phyloP scores from a whole-genome alignment of 2,888 invertebrate species.

The Morinoia aosen region DNA sequence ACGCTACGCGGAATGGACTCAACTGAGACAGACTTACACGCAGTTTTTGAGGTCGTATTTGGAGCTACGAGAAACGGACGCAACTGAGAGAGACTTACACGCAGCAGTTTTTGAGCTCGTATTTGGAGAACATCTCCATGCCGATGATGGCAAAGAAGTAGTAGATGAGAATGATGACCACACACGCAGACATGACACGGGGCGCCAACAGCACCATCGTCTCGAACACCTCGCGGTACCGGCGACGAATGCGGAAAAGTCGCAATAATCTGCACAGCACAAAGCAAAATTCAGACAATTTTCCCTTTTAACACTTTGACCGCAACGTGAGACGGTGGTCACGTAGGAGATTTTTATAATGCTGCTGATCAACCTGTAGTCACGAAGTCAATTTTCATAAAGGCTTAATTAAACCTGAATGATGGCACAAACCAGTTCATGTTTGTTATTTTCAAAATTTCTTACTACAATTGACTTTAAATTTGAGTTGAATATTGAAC shows the following conservation, averaged over 20 bases:
- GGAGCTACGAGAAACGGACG: background rate
- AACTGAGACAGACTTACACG: background rate
- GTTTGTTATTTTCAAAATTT: background rate
- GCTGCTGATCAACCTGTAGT: too few relatives aligned
- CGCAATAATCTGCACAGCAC: conserved; percentile 74
- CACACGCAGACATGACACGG: conserved; percentile 86
- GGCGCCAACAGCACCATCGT: conserved; percentile 85
- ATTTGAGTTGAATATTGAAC: too few relatives aligned
- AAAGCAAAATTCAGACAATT: background rate
- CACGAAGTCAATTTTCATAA: too few relatives aligned
- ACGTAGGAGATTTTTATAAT: too few relatives aligned
- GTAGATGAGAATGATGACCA: conserved; percentile 82
- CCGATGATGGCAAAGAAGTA: conserved; percentile 92
- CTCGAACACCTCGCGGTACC: conserved; percentile 87
- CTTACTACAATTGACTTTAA: background rate
- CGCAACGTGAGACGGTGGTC: background rate
- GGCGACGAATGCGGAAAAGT: conserved; percentile 84
- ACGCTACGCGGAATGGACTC: too few relatives aligned
- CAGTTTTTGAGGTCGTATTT: background rate
- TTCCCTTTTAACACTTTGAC: background rate
- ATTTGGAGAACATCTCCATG: conserved; percentile 86
- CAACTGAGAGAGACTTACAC: conserved; percentile 75
- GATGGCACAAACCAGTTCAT: background rate
- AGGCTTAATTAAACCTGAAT: too few relatives aligned
- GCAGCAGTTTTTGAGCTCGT: conserved; percentile 86